Conservation (phyloP, 2,888 invertebrate species). For the Microctonus aethiopoides region DNA sequence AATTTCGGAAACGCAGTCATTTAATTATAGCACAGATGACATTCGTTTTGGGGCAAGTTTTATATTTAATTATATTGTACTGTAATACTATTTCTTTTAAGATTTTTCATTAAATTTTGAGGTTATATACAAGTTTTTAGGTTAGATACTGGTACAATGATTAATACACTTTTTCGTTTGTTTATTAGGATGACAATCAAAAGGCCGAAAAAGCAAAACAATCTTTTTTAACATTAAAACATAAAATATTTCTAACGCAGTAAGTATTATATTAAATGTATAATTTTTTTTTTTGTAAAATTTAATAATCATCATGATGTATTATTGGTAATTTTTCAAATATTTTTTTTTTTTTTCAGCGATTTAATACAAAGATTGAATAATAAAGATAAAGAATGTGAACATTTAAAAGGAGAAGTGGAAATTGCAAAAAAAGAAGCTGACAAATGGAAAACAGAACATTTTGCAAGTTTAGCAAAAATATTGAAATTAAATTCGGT, state of each 20-base stretch:
- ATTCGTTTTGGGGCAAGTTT: slow-evolving; percentile 26
- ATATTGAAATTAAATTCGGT: slow-evolving; percentile 50
- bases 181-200: slow-evolving; percentile 43
- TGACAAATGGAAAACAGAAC: slow-evolving; percentile 43
- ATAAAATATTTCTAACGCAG: slow-evolving; percentile 52
- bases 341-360: slow-evolving; percentile 42
- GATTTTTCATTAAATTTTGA: background rate
- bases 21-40: background rate
- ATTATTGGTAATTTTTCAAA: background rate
- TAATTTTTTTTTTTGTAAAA: slow-evolving; percentile 27
- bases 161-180: background rate
- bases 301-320: slow-evolving; percentile 1
- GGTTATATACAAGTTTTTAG: background rate
- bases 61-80: too few species aligned
- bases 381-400: slow-evolving; percentile 53
- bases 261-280: slow-evolving; percentile 43
- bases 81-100: too few species aligned
- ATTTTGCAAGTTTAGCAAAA: slow-evolving; percentile 43
- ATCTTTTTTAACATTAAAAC: slow-evolving; percentile 49
- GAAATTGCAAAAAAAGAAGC: slow-evolving; percentile 36
- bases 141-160: background rate
- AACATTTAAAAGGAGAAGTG: slow-evolving; percentile 48
- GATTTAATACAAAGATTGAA: slow-evolving; percentile 52
- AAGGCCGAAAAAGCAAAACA: slow-evolving; percentile 46
- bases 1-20: background rate